Evolutionary conservation across 2,797 vertebrate genomes (phyloP).

Genomic region (Acanthopagrus latus): DNA sequence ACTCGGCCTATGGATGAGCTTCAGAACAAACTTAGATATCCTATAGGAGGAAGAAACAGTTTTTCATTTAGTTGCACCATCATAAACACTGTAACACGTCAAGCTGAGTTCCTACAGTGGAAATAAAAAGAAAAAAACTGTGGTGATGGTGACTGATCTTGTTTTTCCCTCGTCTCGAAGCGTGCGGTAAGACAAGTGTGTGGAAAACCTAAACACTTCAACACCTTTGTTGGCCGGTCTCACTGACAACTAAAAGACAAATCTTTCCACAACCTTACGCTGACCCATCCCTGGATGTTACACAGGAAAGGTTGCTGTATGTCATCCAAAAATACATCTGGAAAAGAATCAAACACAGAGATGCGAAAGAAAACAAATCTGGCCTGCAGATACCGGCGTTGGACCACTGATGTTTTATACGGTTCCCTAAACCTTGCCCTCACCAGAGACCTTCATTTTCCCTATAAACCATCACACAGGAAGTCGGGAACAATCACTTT

Average conservation of each 20-base stretch:
- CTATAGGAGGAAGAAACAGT: neutral
- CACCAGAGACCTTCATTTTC: slow-evolving; percentile 62
- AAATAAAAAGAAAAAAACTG: slow-evolving; percentile 11
- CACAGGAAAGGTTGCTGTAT: slow-evolving; percentile 50
- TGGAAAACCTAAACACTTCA: slow-evolving; percentile 42
- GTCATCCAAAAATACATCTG: slow-evolving; percentile 40
- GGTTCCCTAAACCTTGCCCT: slow-evolving; percentile 58
- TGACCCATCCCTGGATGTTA: slow-evolving; percentile 41
- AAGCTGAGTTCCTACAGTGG: neutral
- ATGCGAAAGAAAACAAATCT: slow-evolving; percentile 69
- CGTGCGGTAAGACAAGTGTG: slow-evolving; percentile 1
- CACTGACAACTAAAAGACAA: slow-evolving; percentile 30
- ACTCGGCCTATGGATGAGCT: slow-evolving; percentile 3
- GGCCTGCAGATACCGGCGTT: slow-evolving; percentile 15
- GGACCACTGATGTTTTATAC: slow-evolving; percentile 39
- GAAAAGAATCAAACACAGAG: slow-evolving; percentile 51
- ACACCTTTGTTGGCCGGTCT: slow-evolving; percentile 40
- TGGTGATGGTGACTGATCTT: neutral
- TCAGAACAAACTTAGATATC: neutral
- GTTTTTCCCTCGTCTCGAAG: slow-evolving; percentile 4
- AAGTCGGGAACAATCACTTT: slow-evolving; percentile 73
- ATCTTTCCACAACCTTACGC: slow-evolving; percentile 36
- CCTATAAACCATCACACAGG: slow-evolving; percentile 71
- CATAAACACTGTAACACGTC: neutral
- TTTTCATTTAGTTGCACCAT: slow-evolving; percentile 1